Base-by-base conservation (phyloP, 2,797 vertebrate species). In the Catharus ustulatus region DNA sequence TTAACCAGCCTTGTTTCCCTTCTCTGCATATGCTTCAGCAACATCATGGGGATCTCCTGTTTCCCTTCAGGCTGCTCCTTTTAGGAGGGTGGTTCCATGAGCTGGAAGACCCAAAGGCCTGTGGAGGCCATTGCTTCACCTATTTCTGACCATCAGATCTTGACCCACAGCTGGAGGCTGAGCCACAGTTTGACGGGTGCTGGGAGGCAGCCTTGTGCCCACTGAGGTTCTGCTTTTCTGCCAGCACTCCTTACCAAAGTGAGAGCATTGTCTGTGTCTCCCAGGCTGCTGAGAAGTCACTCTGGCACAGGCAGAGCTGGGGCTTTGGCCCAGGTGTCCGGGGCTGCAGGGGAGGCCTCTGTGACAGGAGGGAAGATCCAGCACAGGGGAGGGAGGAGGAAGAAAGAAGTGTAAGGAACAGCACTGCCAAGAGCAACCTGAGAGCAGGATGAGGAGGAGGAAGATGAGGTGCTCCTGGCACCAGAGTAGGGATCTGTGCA, bases 91-190 rank as follows among this genome's bases (percentile, higher is more conserved):
- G 13, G 11, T 62, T 18, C 21, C 57, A 55, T 22, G 11, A 54
- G 30, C 9, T 48, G 30, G 11, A 34, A 34, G 34, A 12, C 26
- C 24, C 46, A 74, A 36, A 74, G 34, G 46, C 11, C 46, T 67
- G 8, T 1, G 2, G 54, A 46, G 15, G 40, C 24, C 30, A 52
- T 10, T 7, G 1, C 0, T 0, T 45, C 40, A 21, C 16, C 19
- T 58, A 10, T 26, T 34, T 85, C 24, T 69, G 34, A 62, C 21
- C n/a, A 68, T 61, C 40, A 46, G 63, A 38, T 11, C 46, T 10
- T 45, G 15, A 52, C 46, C 20, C 23, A 38, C n/a, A 45, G 18
- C 32, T 67, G 54, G 12, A 43, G 27, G 5, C 29, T 77, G 46
- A 27, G 29, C 5, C 62, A 23, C 16, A 34, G 40, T 30, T 46